Evolutionary conservation across 2,888 invertebrate species (phyloP), one percentile per base, ranked within the genome.

Genomic region (Ephialtes manifestator): DNA sequence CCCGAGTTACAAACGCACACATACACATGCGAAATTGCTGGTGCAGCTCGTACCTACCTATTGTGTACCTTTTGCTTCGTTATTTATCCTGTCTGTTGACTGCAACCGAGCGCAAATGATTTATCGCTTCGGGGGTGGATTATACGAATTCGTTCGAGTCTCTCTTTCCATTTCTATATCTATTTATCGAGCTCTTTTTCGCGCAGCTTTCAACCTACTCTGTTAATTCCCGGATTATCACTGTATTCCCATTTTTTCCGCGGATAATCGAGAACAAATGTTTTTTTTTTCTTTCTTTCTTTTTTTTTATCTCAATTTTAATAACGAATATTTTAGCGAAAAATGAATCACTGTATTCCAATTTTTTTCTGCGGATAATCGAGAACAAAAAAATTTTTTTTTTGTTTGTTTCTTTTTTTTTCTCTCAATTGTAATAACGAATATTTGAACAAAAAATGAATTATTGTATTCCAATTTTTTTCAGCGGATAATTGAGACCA

Each of bases 81-180:
- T 74, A 46, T 74, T 74, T 60, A 74, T 60, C 58, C 28, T 28
- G 46, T 74, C 24, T 24, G 28, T 74, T 60, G 74, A 58, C 74
- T 46, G 74, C 60, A 74, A 46, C 46, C 46, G 58, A 58, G 72
- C 58, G 13, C 55, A 48, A 70, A 70, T 78, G 78, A 70, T 70
- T 70, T 35, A 70, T 78, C 60, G 78, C 15, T 55, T 46, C 15
- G 39, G 58, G 43, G 68, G 77, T 58, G 68, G 68, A 77, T 77
- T 68, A 77, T 58, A 68, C 77, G 58, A 58, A 77, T 60, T 68
- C 68, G 67, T 58, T 77, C 55, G 68, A 60, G 31, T 78, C 58
- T 8, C 43, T 65, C 55, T 31, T 43, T 20, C 51, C 53, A 15
- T 20, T 20, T 51, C 53, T 31, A 5, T 15, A n/a, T 48, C 31